A percentile compares a stretch with the other conserved stretches of the same genome.
phyloP scores from a whole-genome alignment of 2,888 invertebrate genomes.

The Campoplex capitator region DNA sequence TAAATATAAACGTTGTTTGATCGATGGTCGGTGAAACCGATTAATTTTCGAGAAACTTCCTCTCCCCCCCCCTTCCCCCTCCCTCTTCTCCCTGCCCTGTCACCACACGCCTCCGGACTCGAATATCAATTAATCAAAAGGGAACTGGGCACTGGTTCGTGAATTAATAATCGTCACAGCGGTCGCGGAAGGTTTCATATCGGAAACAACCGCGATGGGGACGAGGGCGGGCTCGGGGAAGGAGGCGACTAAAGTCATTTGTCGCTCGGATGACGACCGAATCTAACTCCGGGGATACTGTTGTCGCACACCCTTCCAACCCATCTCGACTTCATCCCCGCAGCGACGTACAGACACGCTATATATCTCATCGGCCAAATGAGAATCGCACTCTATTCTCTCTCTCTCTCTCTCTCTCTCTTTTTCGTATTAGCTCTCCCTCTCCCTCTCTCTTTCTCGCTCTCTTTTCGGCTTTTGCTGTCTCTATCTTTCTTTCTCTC shows the following conservation, averaged over 20 bases:
- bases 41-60: not conserved
- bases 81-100: no score
- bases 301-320: not conserved
- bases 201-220: not conserved
- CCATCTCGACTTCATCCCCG: not conserved
- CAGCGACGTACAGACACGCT: not conserved
- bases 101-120: not conserved
- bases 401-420: not conserved
- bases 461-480: not conserved
- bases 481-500: not conserved
- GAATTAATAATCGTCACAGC: constrained; percentile 13
- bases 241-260: constrained; percentile 1
- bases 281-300: not conserved
- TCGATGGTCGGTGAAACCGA: not conserved
- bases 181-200: constrained; percentile 11
- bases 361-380: constrained; percentile 6
- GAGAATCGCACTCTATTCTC: not conserved
- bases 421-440: no score
- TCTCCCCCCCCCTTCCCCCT: no score
- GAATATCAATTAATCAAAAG: constrained; percentile 18
- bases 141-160: not conserved
- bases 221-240: not conserved
- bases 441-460: not conserved
- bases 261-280: constrained; percentile 15
- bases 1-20: not conserved